Evolutionary conservation across 2,888 invertebrate species (phyloP), one percentile per base, ranked within the genome.

Genomic region (Melanostoma mellinum): DNA sequence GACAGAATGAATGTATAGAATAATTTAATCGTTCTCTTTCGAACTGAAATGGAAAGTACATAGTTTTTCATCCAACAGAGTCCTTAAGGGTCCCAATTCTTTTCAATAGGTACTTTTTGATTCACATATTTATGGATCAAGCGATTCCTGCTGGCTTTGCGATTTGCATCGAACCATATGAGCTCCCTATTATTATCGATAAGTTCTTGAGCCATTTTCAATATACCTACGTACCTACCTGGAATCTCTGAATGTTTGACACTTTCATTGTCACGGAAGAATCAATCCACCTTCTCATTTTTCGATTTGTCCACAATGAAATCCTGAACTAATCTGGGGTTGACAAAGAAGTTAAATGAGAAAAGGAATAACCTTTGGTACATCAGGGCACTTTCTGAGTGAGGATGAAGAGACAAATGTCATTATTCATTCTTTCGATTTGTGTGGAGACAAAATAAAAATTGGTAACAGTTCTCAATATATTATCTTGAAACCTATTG

Each of bases 401-500:
- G 36, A 48, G 46, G 30, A 38, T 9, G 50, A 56, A 63, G 32
- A 20, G 5, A 32, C 35, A 50, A 73, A 73, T 73, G 71, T 79
- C 79, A 84, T 84, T 74, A 84, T 79, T 84, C 84, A 84, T 84
- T 84, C 79, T 52, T 79, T 79, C 74, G 71, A 55, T 82, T 60
- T 84, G 60, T 69, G 65, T 60, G 65, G 46, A 80, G 56, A 50
- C 46, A 32, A 61, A 20, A 40, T n/a, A 65, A 65, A 60, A 63
- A 52, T 68, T 44, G 20, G 48, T 60, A 74, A 71, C 72, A 65
- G 36, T 78, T 69, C 67, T 20, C 20, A 79, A 69, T 79, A 84
- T 84, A 69, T 84, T 84, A 84, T 84, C 74, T 79, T 44, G 44
- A 55, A 40, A 79, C 79, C 79, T 74, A 79, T 84, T 84, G 79